Conservation (phyloP, 2,888 invertebrate species). For the Pantelozetes paolii region DNA sequence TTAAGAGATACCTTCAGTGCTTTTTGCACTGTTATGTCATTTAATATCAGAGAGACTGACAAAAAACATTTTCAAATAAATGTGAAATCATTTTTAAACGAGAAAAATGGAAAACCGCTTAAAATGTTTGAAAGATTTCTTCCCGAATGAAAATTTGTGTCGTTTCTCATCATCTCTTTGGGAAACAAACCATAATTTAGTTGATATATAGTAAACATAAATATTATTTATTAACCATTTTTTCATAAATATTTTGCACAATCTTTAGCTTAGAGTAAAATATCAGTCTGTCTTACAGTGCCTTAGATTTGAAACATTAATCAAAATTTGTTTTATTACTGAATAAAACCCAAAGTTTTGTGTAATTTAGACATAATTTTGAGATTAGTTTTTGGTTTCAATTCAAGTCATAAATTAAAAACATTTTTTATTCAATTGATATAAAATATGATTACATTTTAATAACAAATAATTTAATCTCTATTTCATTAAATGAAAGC, state of each 20-base stretch:
- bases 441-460: too few species aligned
- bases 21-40: neutral
- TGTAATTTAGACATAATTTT: neutral
- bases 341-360: neutral
- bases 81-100: conserved; percentile 7
- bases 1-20: neutral
- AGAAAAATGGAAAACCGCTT: neutral
- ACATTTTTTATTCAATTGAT: too few species aligned
- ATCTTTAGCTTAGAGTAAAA: neutral
- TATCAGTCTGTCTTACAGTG: neutral
- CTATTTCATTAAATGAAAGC: too few species aligned
- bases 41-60: neutral
- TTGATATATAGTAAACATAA: conserved; percentile 1
- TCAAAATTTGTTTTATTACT: neutral
- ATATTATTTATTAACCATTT: neutral
- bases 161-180: neutral
- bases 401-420: neutral
- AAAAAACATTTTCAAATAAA: neutral
- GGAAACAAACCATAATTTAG: conserved; percentile 4
- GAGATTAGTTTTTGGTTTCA: neutral
- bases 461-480: too few species aligned
- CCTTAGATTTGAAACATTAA: neutral
- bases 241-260: neutral
- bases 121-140: neutral
- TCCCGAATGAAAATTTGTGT: neutral